Conservation (phyloP, 2,113 vertebrate genomes). For the Suricata suricatta region DNA sequence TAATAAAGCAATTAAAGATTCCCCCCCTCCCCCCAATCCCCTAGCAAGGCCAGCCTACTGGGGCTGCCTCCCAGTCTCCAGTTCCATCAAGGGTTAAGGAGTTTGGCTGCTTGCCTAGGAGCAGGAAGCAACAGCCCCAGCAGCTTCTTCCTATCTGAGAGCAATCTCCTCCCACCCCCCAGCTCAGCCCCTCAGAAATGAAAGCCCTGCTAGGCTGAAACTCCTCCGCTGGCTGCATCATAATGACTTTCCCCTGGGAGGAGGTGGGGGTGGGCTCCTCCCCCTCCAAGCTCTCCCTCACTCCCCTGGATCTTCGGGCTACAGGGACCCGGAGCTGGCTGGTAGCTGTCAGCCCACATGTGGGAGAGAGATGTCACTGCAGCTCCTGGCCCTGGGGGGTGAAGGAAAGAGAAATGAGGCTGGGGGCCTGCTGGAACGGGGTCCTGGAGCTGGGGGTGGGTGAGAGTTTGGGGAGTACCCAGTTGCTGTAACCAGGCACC, state of each 20-base stretch:
- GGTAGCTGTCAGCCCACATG: background rate
- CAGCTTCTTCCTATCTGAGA: constrained; percentile 59
- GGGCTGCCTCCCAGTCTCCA: background rate
- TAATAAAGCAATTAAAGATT: background rate
- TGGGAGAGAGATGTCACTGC: background rate
- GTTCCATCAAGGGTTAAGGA: constrained; percentile 66
- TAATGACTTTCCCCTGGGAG: constrained; percentile 45
- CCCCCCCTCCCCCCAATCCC: background rate
- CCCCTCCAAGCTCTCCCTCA: background rate
- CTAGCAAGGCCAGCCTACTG: background rate
- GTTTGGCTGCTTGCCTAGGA: background rate
- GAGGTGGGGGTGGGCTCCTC: background rate
- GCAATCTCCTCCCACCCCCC: constrained; percentile 60
- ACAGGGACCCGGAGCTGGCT: background rate
- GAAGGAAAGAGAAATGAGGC: background rate
- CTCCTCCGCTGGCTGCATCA: constrained; percentile 30
- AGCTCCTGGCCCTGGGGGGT: background rate
- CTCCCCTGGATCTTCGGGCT: background rate
- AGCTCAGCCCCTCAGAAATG: constrained; percentile 72
- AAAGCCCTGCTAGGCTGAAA: constrained; percentile 54
- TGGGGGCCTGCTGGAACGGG: accelerated
- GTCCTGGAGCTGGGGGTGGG: background rate
- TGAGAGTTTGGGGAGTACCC: background rate
- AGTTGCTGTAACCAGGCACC: background rate
- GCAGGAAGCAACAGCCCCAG: constrained; percentile 48